These are phyloP conservation scores for Leistus spinibarbis DNA, from an alignment of 2,888 invertebrate genomes.

Conservation along the genomic window DNA sequence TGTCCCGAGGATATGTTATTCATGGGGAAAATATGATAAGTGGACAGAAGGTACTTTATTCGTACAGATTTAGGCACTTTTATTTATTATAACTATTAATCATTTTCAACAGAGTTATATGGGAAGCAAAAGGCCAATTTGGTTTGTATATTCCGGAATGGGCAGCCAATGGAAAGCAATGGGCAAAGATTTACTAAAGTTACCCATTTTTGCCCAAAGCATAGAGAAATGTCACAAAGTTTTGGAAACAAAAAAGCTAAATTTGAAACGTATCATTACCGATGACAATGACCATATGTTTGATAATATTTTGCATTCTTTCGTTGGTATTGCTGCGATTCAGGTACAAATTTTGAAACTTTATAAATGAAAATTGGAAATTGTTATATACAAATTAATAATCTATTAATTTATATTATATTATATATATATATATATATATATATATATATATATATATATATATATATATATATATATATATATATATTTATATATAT, in stretches of 20 bases:
- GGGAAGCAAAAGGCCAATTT: slow-evolving; percentile 60
- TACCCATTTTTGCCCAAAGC: slow-evolving; percentile 70
- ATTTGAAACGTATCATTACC: slow-evolving; percentile 67
- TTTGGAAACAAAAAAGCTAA: slow-evolving; percentile 65
- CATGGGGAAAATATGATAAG: slow-evolving; percentile 42
- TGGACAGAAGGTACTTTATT: slow-evolving; percentile 51
- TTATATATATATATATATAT: too few species aligned
- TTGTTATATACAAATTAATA: too few species aligned
- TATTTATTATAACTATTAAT: too few species aligned
- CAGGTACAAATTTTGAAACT: slow-evolving; percentile 57
- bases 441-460: too few species aligned
- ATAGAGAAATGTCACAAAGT: slow-evolving; percentile 65
- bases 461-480: too few species aligned
- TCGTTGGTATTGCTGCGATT: slow-evolving; percentile 74
- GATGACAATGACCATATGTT: slow-evolving; percentile 62
- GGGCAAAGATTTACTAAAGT: slow-evolving; percentile 69
- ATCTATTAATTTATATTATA: too few species aligned
- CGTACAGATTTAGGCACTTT: too few species aligned
- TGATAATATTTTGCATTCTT: slow-evolving; percentile 71
- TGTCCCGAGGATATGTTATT: slow-evolving; percentile 66
- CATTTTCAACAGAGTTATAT: slow-evolving; percentile 40
- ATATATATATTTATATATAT: too few species aligned
- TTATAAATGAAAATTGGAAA: too few species aligned
- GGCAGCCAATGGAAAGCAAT: slow-evolving; percentile 75
- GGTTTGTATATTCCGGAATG: slow-evolving; percentile 79